phyloP scores from a whole-genome alignment of 2,113 vertebrate genomes.

The Helogale parvula region DNA sequence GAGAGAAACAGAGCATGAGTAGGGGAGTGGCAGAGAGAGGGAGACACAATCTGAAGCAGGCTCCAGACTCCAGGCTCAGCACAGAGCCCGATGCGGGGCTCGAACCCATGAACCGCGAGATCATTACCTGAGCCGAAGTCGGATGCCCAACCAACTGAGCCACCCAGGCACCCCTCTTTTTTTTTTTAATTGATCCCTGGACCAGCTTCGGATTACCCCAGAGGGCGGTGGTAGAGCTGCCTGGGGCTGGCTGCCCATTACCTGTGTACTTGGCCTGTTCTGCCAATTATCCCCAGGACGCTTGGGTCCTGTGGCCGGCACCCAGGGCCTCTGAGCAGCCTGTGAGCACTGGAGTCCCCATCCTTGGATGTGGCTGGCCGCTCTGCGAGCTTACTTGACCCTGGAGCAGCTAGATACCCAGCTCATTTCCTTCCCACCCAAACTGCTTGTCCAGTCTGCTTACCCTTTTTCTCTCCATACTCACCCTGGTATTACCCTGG shows the following conservation, averaged over 20 bases:
- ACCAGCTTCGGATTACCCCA: not conserved
- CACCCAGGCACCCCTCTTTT: too few species aligned
- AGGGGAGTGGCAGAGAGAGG: too few species aligned
- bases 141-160: too few species aligned
- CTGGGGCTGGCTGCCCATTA: not conserved
- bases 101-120: too few species aligned
- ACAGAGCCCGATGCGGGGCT: too few species aligned
- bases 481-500: constrained; percentile 52
- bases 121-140: too few species aligned
- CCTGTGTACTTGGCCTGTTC: not conserved
- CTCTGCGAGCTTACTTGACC: not conserved
- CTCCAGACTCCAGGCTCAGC: too few species aligned
- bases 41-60: too few species aligned
- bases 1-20: too few species aligned
- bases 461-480: not conserved
- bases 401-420: not conserved
- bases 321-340: not conserved
- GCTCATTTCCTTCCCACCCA: constrained; percentile 3
- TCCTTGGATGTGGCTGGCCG: not conserved
- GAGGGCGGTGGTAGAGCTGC: not conserved
- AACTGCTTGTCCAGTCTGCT: constrained; percentile 8
- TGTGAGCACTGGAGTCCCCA: not conserved
- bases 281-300: not conserved
- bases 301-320: not conserved
- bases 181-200: not conserved